A percentile compares a stretch with the other conserved stretches of the same genome.
Evolutionary conservation across 2,888 invertebrate species (phyloP).

Genomic region (Metacarcinus magister): DNA sequence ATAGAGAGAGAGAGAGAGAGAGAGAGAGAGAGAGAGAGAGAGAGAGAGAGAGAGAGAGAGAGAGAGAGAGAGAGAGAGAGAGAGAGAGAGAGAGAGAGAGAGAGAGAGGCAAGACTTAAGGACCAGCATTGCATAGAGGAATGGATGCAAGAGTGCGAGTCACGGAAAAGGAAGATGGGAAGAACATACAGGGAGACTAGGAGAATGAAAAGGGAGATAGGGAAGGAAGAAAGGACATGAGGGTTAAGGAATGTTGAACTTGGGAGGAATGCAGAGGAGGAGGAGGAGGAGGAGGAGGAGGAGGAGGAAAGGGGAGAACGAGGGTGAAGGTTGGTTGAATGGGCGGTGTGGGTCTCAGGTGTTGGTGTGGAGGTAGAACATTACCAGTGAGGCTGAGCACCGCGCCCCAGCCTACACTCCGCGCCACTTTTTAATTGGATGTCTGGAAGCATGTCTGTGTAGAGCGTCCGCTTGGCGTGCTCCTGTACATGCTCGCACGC

Average conservation of each 20-base stretch:
- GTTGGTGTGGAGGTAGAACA: neutral
- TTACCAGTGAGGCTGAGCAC: neutral
- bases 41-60: no score
- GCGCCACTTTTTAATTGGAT: slow-evolving; percentile 54
- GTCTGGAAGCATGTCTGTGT: slow-evolving; percentile 41
- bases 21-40: neutral
- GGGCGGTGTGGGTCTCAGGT: neutral
- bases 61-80: neutral
- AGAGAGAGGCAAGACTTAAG: neutral
- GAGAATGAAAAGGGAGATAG: neutral
- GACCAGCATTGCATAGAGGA: no score
- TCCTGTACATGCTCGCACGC: neutral
- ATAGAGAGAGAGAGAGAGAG: neutral
- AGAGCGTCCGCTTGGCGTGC: neutral
- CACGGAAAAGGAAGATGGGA: no score
- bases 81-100: neutral
- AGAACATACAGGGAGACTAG: neutral
- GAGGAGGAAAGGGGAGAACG: neutral
- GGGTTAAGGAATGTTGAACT: no score
- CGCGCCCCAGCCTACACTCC: neutral
- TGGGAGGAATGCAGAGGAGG: neutral
- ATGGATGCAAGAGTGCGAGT: no score
- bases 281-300: neutral
- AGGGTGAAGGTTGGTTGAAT: neutral
- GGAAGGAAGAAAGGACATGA: neutral